Evolutionary conservation across 2,113 vertebrate species (phyloP).

Genomic region (Archilochus colubris): DNA sequence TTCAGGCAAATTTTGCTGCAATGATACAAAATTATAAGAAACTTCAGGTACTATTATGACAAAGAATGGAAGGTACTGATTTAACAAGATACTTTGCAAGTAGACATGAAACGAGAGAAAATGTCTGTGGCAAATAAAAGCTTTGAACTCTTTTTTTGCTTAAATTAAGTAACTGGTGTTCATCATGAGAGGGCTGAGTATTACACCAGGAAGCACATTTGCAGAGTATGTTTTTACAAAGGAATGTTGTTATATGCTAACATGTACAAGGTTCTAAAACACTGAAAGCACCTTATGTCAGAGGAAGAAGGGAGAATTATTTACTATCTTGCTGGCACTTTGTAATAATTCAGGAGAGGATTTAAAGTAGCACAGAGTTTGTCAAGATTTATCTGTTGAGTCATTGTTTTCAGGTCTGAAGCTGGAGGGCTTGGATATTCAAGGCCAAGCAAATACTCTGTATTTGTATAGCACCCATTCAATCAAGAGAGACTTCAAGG

Average conservation of each 20-base stretch:
- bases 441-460: neutral
- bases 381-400: neutral
- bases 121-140: neutral
- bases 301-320: neutral
- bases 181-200: neutral
- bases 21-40: slow-evolving; percentile 11
- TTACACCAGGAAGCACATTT: neutral
- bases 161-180: neutral
- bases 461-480: neutral
- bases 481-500: too few species aligned
- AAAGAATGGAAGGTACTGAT: slow-evolving; percentile 24
- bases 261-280: neutral
- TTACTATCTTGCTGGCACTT: neutral
- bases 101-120: neutral
- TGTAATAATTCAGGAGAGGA: neutral
- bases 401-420: neutral
- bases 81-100: slow-evolving; percentile 13
- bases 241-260: neutral
- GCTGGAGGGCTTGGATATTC: neutral
- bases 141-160: neutral
- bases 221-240: neutral
- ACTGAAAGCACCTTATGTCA: neutral
- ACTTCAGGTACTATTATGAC: slow-evolving; percentile 4
- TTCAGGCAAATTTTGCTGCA: slow-evolving; percentile 18
- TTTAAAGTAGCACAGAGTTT: neutral